These are phyloP conservation scores for Actenoides hombroni DNA, from an alignment of 2,113 vertebrate species.

Conservation along the genomic window DNA sequence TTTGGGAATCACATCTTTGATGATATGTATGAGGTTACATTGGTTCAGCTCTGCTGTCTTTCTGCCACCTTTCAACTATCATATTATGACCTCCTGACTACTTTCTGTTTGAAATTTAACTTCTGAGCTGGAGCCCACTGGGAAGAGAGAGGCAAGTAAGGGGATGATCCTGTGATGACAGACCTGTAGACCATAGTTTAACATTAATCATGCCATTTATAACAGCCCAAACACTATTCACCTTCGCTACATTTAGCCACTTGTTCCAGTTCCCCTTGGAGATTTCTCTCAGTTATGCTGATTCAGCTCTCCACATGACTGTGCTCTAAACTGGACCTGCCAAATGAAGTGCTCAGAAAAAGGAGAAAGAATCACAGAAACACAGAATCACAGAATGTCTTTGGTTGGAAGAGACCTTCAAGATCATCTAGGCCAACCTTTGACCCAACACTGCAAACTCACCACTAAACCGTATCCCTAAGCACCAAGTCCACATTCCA, in stretches of 20 bases:
- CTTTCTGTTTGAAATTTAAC: neutral
- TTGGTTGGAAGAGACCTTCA: too few relatives aligned
- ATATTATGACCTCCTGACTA: neutral
- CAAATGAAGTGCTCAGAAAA: neutral
- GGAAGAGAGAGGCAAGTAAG: neutral
- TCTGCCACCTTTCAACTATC: neutral
- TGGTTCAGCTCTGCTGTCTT: neutral
- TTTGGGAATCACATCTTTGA: neutral
- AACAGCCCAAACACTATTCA: neutral
- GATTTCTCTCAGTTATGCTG: neutral
- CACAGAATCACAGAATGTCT: too few relatives aligned
- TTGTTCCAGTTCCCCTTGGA: neutral
- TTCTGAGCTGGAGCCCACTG: neutral
- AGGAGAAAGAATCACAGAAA: too few relatives aligned
- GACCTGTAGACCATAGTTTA: neutral
- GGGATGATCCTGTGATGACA: neutral
- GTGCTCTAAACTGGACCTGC: neutral
- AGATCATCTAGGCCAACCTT: too few relatives aligned
- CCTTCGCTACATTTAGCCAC: neutral
- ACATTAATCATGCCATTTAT: neutral
- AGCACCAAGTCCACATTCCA: too few relatives aligned
- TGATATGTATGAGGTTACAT: fast-evolving
- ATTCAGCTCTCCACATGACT: neutral
- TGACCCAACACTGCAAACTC: too few relatives aligned
- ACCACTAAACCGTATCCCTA: too few relatives aligned